Percentiles rank a stretch among this genome's conserved stretches.
phyloP scores from a whole-genome alignment of 2,113 vertebrate species.

The Nannobrachium achirus region DNA sequence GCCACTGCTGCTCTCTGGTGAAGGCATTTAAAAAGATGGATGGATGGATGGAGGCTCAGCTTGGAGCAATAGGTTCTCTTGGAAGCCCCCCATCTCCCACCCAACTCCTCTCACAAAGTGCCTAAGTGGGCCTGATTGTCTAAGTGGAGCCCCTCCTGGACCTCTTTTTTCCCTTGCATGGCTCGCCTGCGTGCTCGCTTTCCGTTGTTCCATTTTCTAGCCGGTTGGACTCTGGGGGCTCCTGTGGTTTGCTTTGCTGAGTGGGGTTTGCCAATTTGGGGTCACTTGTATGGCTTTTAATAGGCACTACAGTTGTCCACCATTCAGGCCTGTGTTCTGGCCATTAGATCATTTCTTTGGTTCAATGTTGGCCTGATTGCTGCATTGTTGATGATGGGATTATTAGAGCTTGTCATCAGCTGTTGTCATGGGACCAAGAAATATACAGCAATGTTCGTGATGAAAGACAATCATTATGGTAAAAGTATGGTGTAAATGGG shows the following conservation, averaged over 20 bases:
- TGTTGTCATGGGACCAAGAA: slow-evolving; percentile 62
- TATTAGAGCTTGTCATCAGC: slow-evolving; percentile 65
- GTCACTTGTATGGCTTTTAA: slow-evolving; percentile 71
- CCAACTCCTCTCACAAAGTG: slow-evolving; percentile 57
- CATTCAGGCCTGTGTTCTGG: slow-evolving; percentile 36
- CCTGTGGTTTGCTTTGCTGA: slow-evolving; percentile 74
- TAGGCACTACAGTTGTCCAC: slow-evolving; percentile 49
- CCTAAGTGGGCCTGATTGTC: slow-evolving; percentile 79
- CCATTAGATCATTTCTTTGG: slow-evolving; percentile 14
- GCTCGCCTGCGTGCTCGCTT: slow-evolving; percentile 47
- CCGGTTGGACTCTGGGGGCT: slow-evolving; percentile 65
- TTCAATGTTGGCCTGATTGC: slow-evolving; percentile 69
- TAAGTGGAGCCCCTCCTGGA: slow-evolving; percentile 69
- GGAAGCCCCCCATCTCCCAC: slow-evolving; percentile 27
- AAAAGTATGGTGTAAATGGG: slow-evolving; percentile 34
- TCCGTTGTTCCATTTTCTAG: slow-evolving; percentile 73
- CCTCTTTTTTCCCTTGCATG: slow-evolving; percentile 55
- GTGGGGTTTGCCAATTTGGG: slow-evolving; percentile 74
- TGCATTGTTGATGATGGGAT: slow-evolving; percentile 62
- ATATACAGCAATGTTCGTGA: slow-evolving; percentile 35
- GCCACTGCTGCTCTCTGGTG: slow-evolving; percentile 49
- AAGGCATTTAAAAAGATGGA: slow-evolving; percentile 77
- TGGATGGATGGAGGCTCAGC: slow-evolving; percentile 53
- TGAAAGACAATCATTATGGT: slow-evolving; percentile 17
- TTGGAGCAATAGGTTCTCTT: slow-evolving; percentile 48